phyloP scores from a whole-genome alignment of 2,113 vertebrate genomes.

The Callorhinus ursinus region DNA sequence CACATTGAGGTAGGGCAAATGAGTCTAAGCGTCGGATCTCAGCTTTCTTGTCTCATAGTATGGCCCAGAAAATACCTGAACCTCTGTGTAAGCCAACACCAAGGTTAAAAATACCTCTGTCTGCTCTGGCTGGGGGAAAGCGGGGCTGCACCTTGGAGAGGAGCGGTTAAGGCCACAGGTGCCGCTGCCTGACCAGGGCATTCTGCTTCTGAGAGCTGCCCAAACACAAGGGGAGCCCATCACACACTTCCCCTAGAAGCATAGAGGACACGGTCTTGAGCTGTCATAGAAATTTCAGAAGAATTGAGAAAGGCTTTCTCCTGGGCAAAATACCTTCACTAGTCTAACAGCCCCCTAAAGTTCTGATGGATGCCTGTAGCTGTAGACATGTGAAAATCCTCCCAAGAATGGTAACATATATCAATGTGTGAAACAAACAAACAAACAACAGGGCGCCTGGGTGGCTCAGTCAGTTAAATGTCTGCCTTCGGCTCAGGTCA shows the following conservation, averaged over 20 bases:
- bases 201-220: not conserved
- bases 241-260: not conserved
- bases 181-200: not conserved
- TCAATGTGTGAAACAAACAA: not conserved
- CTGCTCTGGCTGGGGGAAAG: not conserved
- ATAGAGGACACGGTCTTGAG: not conserved
- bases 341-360: not conserved
- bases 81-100: conserved; percentile 53
- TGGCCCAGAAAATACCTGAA: conserved; percentile 48
- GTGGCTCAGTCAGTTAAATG: no score
- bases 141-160: not conserved
- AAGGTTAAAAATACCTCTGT: conserved; percentile 50
- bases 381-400: not conserved
- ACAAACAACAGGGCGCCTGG: no score
- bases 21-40: not conserved
- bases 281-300: not conserved
- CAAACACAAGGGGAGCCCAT: not conserved
- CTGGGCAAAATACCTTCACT: not conserved
- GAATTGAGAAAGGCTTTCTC: not conserved
- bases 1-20: not conserved
- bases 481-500: no score
- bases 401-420: not conserved
- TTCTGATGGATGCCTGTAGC: not conserved
- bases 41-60: conserved; percentile 31
- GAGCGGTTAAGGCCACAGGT: not conserved